Evolutionary conservation across 2,113 vertebrate genomes (phyloP), one percentile per base, ranked within the genome.

Genomic region (Anolis sagrei): DNA sequence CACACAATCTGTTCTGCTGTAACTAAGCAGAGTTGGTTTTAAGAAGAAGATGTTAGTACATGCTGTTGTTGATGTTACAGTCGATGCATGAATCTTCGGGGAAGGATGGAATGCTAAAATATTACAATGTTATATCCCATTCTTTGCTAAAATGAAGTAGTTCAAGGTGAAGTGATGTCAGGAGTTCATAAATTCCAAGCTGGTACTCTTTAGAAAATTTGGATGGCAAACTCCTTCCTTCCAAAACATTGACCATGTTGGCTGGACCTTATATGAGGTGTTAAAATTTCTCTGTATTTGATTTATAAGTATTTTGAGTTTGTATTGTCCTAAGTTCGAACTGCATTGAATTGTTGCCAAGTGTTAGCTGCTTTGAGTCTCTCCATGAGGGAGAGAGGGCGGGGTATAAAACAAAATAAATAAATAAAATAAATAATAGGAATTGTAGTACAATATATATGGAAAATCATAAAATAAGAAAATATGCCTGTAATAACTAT

Each of bases 1-100:
- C 95, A 96, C 95, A 95, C 96, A 96, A 97, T 95, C 96, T 97
- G 96, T 95, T 97, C 96, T 95, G 93, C 96, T 97, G 96, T 97
- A 96, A 97, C 93, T 96, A 95, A 66, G 96, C 95, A 96, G 96
- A 95, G 93, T 95, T 97, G 88, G 93, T 93, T 96, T 97, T 97
- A 93, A 95, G 95, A 97, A 95, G 95, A 97, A 95, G 97, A 96
- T 96, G 95, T 96, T 94, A 97, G 95, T 97, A 97, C 93, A 96
- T 96, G 96, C 95, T 95, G 95, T 95, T 95, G 95, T 94, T 95
- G 88, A 95, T 95, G 94, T 95, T 93, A 94, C 91, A 58, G 54
- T 74, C 62, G 70, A 94, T 92, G 93, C 94, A 95, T 92, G 90
- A 91, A 95, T 95, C 92, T 93, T 95, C 93, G 92, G 93, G 90